Evolutionary conservation across 2,797 vertebrate genomes (phyloP).

Genomic region (Merluccius polli): DNA sequence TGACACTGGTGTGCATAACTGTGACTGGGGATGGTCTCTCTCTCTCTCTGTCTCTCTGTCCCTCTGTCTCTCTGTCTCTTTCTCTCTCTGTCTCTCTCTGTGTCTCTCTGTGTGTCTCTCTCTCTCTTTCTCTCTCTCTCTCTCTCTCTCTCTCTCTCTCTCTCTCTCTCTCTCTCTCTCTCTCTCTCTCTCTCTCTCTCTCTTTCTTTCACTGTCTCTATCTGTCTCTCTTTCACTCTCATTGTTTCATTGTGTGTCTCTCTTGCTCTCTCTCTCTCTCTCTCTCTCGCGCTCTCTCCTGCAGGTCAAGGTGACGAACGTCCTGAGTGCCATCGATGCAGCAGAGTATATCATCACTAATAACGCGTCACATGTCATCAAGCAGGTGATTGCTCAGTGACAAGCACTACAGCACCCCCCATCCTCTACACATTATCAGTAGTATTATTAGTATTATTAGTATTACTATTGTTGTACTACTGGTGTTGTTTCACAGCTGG

Average conservation of each 20-base stretch:
- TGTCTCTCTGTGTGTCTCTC: slow-evolving; percentile 7
- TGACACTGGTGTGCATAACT: not conserved
- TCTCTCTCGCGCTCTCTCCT: slow-evolving; percentile 12
- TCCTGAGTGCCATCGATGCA: slow-evolving; percentile 80
- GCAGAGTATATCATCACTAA: slow-evolving; percentile 84
- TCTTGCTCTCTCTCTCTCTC: not conserved
- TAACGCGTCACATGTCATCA: slow-evolving; percentile 79
- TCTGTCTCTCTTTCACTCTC: not conserved
- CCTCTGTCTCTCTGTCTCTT: slow-evolving; percentile 7
- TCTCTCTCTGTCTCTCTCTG: slow-evolving; percentile 4
- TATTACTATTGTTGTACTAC: too few relatives aligned
- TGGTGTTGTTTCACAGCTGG: not conserved
- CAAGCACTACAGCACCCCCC: not conserved
- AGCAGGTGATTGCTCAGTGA: slow-evolving; percentile 69
- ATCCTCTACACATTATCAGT: too few relatives aligned
- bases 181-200: not conserved
- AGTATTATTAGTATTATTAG: not conserved
- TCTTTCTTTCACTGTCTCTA: not conserved
- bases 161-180: slow-evolving; percentile 10
- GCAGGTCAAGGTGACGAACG: slow-evolving; percentile 79
- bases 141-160: not conserved
- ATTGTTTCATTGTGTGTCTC: too few relatives aligned
- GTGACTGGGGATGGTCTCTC: not conserved
- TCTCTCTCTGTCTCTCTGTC: not conserved
- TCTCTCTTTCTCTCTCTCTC: not conserved